Conservation (phyloP, 2,797 vertebrate genomes). For the Monodelphis domestica region DNA sequence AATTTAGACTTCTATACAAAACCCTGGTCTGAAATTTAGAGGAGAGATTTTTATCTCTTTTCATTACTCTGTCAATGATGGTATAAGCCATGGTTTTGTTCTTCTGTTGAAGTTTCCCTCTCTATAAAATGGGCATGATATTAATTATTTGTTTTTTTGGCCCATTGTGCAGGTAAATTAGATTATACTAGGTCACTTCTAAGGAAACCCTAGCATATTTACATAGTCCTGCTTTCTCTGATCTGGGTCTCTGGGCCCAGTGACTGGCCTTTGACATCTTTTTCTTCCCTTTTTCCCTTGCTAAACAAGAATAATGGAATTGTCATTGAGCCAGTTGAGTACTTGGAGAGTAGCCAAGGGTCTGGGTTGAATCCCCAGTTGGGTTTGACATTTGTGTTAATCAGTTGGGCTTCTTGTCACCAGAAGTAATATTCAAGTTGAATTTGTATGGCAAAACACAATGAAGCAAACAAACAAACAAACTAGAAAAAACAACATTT, state of each 20-base stretch:
- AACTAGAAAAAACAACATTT: slow-evolving; percentile 79
- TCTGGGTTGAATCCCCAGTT: slow-evolving; percentile 51
- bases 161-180: background rate
- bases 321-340: slow-evolving; percentile 41
- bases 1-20: background rate
- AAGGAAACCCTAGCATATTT: background rate
- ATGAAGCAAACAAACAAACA: slow-evolving; percentile 61
- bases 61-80: background rate
- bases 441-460: slow-evolving; percentile 64
- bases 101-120: background rate
- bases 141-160: background rate
- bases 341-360: slow-evolving; percentile 55
- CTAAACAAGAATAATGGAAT: slow-evolving; percentile 44
- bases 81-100: background rate
- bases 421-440: slow-evolving; percentile 71
- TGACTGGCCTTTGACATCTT: slow-evolving; percentile 17
- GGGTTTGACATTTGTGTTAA: slow-evolving; percentile 64
- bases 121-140: slow-evolving; percentile 20
- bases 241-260: background rate
- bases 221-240: background rate
- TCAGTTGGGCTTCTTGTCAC: slow-evolving; percentile 71
- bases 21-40: background rate
- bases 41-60: background rate
- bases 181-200: slow-evolving; percentile 6
- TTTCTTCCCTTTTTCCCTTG: background rate